Evolutionary conservation across 2,113 vertebrate species (phyloP).

Genomic region (Dolichotis patagonum): DNA sequence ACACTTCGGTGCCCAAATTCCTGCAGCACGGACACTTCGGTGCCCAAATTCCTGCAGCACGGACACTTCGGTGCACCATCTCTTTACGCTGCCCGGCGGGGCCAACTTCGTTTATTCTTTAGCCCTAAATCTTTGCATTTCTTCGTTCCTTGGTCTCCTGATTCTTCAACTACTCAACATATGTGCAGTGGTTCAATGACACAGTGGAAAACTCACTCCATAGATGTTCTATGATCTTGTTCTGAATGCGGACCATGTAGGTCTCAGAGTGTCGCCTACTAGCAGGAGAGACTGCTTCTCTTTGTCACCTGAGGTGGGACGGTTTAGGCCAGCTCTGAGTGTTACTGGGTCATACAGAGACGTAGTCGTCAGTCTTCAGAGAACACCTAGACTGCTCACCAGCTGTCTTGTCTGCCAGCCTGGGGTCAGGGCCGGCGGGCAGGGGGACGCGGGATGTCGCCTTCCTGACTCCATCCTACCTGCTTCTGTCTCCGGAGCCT

Average conservation of each 20-base stretch:
- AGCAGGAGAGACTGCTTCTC: neutral
- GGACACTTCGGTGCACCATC: neutral
- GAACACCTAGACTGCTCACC: neutral
- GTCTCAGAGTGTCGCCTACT: neutral
- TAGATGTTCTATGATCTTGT: neutral
- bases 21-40: neutral
- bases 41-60: neutral
- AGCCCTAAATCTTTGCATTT: neutral
- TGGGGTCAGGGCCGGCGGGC: neutral
- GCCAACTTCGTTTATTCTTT: neutral
- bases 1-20: neutral
- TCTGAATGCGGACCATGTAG: neutral
- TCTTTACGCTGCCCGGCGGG: neutral
- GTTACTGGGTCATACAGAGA: neutral
- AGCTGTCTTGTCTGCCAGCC: neutral
- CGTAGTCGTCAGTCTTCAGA: neutral
- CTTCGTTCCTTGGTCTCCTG: neutral
- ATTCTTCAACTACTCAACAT: neutral
- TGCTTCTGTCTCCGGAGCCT: slow-evolving; percentile 76
- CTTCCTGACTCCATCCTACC: slow-evolving; percentile 85
- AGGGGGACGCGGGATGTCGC: neutral
- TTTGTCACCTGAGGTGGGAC: neutral
- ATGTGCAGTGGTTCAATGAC: neutral
- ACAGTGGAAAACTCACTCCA: neutral
- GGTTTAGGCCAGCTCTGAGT: neutral